These are phyloP conservation scores for Xylota segnis DNA, from an alignment of 2,888 invertebrate genomes.

Conservation along the genomic window DNA sequence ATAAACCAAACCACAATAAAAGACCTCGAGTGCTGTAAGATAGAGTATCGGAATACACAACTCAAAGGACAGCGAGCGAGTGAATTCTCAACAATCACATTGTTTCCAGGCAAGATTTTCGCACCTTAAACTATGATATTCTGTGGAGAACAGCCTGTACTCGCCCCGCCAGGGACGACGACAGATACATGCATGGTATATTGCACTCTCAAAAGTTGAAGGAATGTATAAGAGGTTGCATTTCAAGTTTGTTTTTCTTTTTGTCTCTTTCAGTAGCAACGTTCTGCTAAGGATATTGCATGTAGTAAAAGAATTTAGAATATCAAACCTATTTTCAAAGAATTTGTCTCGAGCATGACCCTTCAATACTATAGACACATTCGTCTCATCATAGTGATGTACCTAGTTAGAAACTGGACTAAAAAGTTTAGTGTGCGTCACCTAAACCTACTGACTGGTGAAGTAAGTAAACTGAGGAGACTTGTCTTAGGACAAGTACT, in stretches of 20 bases:
- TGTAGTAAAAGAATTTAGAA: not conserved
- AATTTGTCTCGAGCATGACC: no score
- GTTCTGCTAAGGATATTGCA: constrained; percentile 9
- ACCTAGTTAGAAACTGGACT: no score
- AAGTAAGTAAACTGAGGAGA: no score
- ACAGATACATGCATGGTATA: not conserved
- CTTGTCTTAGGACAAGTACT: no score
- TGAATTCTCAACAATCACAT: constrained; percentile 65
- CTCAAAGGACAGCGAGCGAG: constrained; percentile 46
- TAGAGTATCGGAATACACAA: constrained; percentile 63
- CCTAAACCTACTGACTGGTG: no score
- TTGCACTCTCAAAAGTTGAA: constrained; percentile 22
- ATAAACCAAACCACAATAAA: constrained; percentile 70
- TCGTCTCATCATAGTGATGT: no score
- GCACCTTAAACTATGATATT: constrained; percentile 69
- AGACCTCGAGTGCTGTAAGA: constrained; percentile 60
- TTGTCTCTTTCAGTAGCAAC: constrained; percentile 23
- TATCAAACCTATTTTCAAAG: no score
- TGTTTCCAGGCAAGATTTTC: constrained; percentile 68
- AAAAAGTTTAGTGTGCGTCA: no score
- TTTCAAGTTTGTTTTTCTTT: not conserved
- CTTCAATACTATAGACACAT: no score
- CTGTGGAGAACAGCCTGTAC: constrained; percentile 14
- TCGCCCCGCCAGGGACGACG: no score
- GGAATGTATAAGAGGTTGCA: constrained; percentile 14